phyloP scores from a whole-genome alignment of 1,140 invertebrate species.

The Streblospio benedicti region DNA sequence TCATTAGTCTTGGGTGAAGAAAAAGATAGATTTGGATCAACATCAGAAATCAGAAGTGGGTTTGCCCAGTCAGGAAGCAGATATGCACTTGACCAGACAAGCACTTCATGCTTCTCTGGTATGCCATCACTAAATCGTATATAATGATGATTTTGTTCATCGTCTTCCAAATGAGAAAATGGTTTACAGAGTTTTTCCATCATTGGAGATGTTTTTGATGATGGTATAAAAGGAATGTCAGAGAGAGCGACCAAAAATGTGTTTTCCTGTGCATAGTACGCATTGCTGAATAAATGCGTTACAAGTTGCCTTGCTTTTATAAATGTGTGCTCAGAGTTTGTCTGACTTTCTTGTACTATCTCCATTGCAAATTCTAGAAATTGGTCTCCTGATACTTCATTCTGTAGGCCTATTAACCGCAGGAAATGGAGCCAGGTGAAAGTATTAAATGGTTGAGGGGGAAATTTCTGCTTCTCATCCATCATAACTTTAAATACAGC shows the following conservation, averaged over 20 bases:
- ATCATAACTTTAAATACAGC: slow-evolving; percentile 12
- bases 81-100: slow-evolving; percentile 6
- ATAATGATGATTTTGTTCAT: background rate
- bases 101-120: slow-evolving; percentile 7
- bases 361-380: slow-evolving; percentile 13
- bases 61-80: slow-evolving; percentile 18
- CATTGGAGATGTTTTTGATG: background rate
- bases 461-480: background rate
- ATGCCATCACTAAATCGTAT: slow-evolving; percentile 16
- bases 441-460: slow-evolving; percentile 9
- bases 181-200: background rate
- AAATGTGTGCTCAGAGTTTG: slow-evolving; percentile 9
- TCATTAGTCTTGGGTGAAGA: background rate
- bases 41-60: background rate
- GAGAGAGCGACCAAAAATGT: slow-evolving; percentile 6
- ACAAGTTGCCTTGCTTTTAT: slow-evolving; percentile 11
- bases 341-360: slow-evolving; percentile 8
- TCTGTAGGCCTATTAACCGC: slow-evolving; percentile 10
- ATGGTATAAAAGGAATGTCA: slow-evolving; percentile 11
- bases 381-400: background rate
- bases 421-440: slow-evolving; percentile 17
- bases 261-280: background rate
- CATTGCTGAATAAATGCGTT: slow-evolving; percentile 6
- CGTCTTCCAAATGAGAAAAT: background rate
- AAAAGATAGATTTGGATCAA: no score